These are phyloP conservation scores for Axinella damicornis DNA, from an alignment of 37 sponge, comb jelly and placozoan genomes.

Conservation along the genomic window DNA sequence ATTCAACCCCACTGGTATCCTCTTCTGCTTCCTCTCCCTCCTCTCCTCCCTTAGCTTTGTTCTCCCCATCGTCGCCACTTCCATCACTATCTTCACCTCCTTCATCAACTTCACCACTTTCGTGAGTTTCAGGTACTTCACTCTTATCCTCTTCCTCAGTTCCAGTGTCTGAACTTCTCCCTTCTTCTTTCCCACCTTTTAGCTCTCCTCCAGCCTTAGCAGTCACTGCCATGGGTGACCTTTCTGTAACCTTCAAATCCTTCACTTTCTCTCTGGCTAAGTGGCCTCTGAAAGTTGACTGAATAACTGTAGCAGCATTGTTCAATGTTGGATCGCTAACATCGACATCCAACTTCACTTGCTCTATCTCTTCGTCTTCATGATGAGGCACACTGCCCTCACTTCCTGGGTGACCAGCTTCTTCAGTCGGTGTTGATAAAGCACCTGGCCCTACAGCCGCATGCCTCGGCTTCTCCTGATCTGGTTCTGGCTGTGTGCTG, in stretches of 20 bases:
- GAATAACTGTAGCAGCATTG: constrained; percentile 37
- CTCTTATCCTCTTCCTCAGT: too few species aligned
- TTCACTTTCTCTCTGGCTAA: not conserved
- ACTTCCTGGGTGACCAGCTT: not conserved
- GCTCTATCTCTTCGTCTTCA: too few species aligned
- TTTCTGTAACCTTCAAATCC: not conserved
- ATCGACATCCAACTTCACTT: constrained; percentile 11
- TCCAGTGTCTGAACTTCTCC: not conserved
- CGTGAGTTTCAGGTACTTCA: not conserved
- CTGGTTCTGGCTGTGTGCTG: too few species aligned
- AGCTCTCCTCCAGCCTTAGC: too few species aligned
- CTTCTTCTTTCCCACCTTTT: not conserved
- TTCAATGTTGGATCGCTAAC: constrained; percentile 43
- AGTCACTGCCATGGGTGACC: not conserved
- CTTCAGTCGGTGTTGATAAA: not conserved
- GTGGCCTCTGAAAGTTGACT: constrained; percentile 36
- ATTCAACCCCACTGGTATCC: not conserved
- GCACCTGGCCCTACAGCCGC: not conserved
- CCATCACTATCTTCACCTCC: not conserved
- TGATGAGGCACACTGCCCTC: too few species aligned
- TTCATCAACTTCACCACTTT: not conserved
- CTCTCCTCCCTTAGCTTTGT: not conserved
- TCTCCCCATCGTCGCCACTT: not conserved
- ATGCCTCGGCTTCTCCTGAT: too few species aligned
- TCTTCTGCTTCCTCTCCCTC: not conserved